phyloP scores from a whole-genome alignment of 1,140 invertebrate species.

The Lethocerus indicus region DNA sequence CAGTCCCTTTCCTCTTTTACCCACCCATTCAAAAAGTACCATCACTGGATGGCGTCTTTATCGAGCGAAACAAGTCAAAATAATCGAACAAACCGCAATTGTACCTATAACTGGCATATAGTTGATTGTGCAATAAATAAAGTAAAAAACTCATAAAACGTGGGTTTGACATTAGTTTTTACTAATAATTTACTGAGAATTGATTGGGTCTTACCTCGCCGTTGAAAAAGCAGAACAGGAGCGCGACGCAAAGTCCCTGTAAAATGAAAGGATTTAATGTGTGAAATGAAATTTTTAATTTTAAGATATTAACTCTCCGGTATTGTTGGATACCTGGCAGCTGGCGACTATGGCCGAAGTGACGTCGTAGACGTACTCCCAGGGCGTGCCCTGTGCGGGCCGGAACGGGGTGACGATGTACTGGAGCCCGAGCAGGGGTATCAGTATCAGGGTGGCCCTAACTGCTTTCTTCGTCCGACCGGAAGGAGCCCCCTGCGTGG shows the following conservation, averaged over 20 bases:
- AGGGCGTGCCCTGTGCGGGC: conserved; percentile 45
- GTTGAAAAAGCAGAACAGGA: conserved; percentile 90
- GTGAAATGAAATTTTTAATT: too few species aligned
- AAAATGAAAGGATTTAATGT: too few species aligned
- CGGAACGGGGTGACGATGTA: conserved; percentile 79
- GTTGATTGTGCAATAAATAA: too few species aligned
- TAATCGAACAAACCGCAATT: too few species aligned
- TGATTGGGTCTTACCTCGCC: conserved; percentile 52
- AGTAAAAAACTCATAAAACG: too few species aligned
- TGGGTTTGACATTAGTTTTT: background rate
- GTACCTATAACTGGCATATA: too few species aligned
- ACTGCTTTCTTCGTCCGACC: conserved; percentile 23
- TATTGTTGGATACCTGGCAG: conserved; percentile 73
- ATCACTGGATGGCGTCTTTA: too few species aligned
- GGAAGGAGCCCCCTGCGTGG: background rate
- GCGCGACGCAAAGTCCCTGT: conserved; percentile 77
- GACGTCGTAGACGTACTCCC: conserved; percentile 63
- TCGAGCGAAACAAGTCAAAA: too few species aligned
- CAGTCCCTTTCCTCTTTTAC: background rate
- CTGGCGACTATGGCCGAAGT: conserved; percentile 69
- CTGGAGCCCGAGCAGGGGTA: conserved; percentile 65
- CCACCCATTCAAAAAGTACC: background rate
- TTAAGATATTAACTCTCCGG: too few species aligned
- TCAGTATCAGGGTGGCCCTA: conserved; percentile 58
- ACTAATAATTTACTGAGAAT: background rate